Percentiles rank a stretch among this genome's conserved stretches.
Conservation (phyloP, 1,140 invertebrate species). For the Elysia chlorotica region DNA sequence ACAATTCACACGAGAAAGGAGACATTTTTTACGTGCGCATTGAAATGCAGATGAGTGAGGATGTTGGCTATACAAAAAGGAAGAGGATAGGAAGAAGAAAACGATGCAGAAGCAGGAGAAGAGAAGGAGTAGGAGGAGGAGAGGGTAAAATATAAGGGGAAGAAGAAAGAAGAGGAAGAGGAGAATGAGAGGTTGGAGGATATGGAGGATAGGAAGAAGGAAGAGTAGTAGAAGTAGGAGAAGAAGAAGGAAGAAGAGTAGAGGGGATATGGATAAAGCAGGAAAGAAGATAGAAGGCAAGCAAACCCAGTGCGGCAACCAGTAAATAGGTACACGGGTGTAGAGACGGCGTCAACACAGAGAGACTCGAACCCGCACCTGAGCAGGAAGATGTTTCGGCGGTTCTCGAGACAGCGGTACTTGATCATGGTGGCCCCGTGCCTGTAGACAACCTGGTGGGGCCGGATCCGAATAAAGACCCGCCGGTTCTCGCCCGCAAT, state of each 20-base stretch:
- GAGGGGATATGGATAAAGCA: background rate
- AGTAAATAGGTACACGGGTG: background rate
- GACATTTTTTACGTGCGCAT: too few species aligned
- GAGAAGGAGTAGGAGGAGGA: too few species aligned
- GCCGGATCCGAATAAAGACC: conserved; percentile 1
- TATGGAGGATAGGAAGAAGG: too few species aligned
- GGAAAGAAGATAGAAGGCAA: background rate
- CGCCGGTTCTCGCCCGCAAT: conserved; percentile 3
- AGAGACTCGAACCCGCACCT: background rate
- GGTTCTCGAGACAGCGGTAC: background rate
- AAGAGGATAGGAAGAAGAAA: too few species aligned
- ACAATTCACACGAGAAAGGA: too few species aligned
- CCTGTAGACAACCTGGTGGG: conserved; percentile 5
- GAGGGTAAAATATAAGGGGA: too few species aligned
- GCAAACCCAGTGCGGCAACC: background rate
- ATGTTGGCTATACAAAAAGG: too few species aligned
- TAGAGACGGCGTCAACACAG: background rate
- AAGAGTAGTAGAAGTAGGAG: too few species aligned
- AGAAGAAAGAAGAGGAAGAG: too few species aligned
- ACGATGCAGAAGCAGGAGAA: too few species aligned
- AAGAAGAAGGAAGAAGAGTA: background rate
- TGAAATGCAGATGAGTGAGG: too few species aligned
- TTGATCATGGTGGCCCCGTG: background rate
- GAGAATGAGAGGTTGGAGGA: too few species aligned
- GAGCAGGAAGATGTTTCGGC: background rate